A percentile compares a stretch with the other conserved stretches of the same genome.
Evolutionary conservation across 2,113 vertebrate species (phyloP).

Genomic region (Dendropsophus ebraccatus): DNA sequence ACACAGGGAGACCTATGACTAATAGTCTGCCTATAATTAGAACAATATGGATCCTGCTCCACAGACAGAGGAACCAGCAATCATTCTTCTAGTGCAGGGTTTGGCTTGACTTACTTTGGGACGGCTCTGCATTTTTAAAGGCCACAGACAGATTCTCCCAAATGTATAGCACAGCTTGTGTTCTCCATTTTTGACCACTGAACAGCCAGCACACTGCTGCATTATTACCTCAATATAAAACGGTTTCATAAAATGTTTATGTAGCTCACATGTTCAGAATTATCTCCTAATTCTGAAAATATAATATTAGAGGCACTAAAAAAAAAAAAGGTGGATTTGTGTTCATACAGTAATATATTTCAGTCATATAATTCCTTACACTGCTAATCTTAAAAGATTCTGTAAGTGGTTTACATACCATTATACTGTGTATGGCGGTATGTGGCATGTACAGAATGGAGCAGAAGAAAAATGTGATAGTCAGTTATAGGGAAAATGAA

Average conservation of each 20-base stretch:
- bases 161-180: not conserved
- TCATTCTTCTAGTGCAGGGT: not conserved
- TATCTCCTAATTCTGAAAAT: not conserved
- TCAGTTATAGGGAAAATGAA: too few relatives aligned
- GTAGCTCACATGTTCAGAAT: not conserved
- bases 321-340: not conserved
- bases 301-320: not conserved
- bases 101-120: not conserved
- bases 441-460: not conserved
- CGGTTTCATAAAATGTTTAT: not conserved
- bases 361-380: too few relatives aligned
- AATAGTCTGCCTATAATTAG: not conserved
- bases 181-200: not conserved
- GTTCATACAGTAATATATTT: not conserved
- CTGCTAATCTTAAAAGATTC: not conserved
- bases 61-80: not conserved
- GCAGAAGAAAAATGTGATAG: too few relatives aligned
- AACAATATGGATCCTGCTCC: not conserved
- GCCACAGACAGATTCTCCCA: not conserved
- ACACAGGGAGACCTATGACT: not conserved
- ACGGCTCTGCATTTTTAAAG: not conserved
- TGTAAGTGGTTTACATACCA: not conserved
- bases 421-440: not conserved
- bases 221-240: not conserved
- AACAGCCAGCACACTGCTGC: too few relatives aligned